Conservation (phyloP, 2,888 invertebrate species). For the Lobophora halterata region DNA sequence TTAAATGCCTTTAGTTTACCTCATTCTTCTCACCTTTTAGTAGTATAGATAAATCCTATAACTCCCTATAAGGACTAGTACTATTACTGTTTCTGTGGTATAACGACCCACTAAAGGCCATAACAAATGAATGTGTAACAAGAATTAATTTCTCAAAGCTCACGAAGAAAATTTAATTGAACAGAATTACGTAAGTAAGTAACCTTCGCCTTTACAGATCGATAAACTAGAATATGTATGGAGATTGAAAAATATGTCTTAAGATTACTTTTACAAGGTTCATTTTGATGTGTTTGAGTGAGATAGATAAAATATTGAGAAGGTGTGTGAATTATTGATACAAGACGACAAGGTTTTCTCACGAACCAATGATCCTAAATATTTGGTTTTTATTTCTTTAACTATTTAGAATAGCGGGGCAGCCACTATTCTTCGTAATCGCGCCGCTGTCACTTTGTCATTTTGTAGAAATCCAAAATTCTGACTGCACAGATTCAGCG, state of each 20-base stretch:
- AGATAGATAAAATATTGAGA: slow-evolving; percentile 9
- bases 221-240: neutral
- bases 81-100: too few species aligned
- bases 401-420: too few species aligned
- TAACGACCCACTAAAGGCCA: neutral
- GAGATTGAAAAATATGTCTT: too few species aligned
- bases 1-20: too few species aligned
- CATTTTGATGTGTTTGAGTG: neutral
- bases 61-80: slow-evolving; percentile 11
- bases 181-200: slow-evolving; percentile 15
- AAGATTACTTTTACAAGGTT: neutral
- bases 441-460: too few species aligned
- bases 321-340: slow-evolving; percentile 10
- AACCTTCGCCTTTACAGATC: slow-evolving; percentile 20
- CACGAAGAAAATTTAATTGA: slow-evolving; percentile 53
- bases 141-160: slow-evolving; percentile 36
- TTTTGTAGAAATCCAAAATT: too few species aligned
- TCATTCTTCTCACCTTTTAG: slow-evolving; percentile 8
- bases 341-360: neutral
- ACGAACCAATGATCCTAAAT: too few species aligned
- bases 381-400: too few species aligned
- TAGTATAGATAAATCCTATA: slow-evolving; percentile 8
- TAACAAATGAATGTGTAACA: slow-evolving; percentile 4
- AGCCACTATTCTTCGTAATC: too few species aligned
- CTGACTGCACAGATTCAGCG: too few species aligned